These are phyloP conservation scores for Alectoris magna DNA, from an alignment of 2,797 vertebrate genomes.

Conservation along the genomic window DNA sequence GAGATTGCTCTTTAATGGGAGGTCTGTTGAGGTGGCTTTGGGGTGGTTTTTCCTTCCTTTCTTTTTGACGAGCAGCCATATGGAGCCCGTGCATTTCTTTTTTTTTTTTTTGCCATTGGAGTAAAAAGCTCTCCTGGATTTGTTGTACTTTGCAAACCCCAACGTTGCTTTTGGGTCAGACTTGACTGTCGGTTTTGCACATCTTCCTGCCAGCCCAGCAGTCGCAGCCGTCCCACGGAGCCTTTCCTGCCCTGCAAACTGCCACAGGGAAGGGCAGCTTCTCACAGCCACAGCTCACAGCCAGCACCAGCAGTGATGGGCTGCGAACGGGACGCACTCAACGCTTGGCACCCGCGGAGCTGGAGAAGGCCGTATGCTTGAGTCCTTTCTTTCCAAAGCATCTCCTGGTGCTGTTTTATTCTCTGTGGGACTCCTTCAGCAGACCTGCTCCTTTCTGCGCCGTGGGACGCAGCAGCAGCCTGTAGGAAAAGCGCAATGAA, in stretches of 20 bases:
- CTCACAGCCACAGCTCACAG: no score
- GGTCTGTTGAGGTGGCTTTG: neutral
- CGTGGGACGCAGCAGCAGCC: neutral
- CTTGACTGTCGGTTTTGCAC: slow-evolving; percentile 10
- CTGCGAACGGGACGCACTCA: neutral
- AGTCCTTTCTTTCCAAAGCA: neutral
- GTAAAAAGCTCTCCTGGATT: neutral
- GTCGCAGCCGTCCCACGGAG: neutral
- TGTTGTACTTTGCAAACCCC: neutral
- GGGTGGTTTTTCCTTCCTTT: neutral
- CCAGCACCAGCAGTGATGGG: no score
- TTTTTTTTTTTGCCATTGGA: neutral
- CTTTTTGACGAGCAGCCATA: neutral
- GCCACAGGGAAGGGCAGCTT: neutral
- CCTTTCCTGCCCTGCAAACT: neutral
- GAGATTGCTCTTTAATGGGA: neutral
- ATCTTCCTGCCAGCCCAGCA: neutral
- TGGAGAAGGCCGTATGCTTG: neutral
- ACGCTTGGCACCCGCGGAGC: neutral
- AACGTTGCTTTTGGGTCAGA: neutral
- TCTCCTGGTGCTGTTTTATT: neutral
- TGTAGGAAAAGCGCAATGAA: neutral
- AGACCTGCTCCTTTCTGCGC: neutral
- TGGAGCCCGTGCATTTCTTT: neutral
- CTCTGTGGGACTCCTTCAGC: neutral